Evolutionary conservation across 2,888 invertebrate species (phyloP), one percentile per base, ranked within the genome.

Genomic region (Apoderus coryli): DNA sequence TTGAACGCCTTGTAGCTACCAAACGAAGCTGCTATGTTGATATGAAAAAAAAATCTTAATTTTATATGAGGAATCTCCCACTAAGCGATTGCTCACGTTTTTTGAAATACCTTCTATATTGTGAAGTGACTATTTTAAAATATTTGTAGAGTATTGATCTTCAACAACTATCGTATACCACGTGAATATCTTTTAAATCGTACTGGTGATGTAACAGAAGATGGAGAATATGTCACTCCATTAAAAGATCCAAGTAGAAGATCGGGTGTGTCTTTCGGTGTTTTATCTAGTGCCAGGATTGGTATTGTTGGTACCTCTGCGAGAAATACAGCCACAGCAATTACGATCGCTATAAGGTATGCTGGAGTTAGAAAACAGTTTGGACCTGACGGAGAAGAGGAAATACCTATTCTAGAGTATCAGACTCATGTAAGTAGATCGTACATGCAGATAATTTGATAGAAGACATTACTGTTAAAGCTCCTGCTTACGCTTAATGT

Each of bases 401-500:
- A 95, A 55, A 66, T 74, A 37, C 77, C 92, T 0, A 79, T 95
- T 2, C 57, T 95, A 42, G 90, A 93, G 52, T 95, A 95, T 54
- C 93, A 89, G 54, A 71, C 84, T 22, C 88, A 86, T 60, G 78
- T 77, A 53, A 57, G 57, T 46, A 19, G n/a, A 14, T 19, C 14
- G n/a, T 13, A 16, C 1, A 32, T n/a, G n/a, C n/a, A n/a, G n/a
- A n/a, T n/a, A n/a, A n/a, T n/a, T n/a, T n/a, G n/a, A n/a, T n/a
- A n/a, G n/a, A n/a, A n/a, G n/a, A n/a, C n/a, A n/a, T n/a, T n/a
- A n/a, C n/a, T n/a, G n/a, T n/a, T n/a, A n/a, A n/a, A n/a, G n/a
- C n/a, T n/a, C n/a, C n/a, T n/a, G n/a, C n/a, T n/a, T n/a, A n/a
- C n/a, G n/a, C n/a, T n/a, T n/a, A n/a, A n/a, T n/a, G n/a, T n/a